phyloP scores from a whole-genome alignment of 2,797 vertebrate species.

The Capromys pilorides region DNA sequence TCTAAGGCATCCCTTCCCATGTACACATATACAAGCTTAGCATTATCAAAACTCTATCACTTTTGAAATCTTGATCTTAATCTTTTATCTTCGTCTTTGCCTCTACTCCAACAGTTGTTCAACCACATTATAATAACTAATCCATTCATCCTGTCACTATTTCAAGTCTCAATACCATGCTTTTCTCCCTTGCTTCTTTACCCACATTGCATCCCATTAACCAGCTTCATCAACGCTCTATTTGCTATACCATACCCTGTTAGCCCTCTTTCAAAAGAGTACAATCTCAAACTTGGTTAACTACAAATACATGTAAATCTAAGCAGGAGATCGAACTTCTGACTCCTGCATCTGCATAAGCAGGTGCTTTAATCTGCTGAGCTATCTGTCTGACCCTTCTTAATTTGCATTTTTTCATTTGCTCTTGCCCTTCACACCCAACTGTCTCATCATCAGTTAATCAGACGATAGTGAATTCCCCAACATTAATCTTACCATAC shows the following conservation, averaged over 20 bases:
- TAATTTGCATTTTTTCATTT: constrained; percentile 9
- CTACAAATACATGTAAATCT: background rate
- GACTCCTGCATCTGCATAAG: no score
- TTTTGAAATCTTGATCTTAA: background rate
- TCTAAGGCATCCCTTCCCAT: background rate
- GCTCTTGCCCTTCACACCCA: background rate
- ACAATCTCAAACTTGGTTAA: background rate
- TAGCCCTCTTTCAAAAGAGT: background rate
- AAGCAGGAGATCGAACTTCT: background rate
- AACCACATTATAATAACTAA: background rate
- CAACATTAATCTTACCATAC: background rate
- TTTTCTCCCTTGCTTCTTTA: constrained; percentile 38
- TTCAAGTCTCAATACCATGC: constrained; percentile 19
- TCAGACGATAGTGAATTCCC: constrained; percentile 13
- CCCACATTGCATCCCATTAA: background rate
- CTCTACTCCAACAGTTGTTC: background rate
- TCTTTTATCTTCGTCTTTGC: background rate
- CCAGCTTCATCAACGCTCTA: background rate
- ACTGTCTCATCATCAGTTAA: background rate
- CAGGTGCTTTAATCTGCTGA: no score
- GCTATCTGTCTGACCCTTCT: background rate
- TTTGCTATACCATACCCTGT: background rate
- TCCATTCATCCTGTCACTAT: background rate
- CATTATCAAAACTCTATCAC: background rate
- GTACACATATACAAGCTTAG: background rate